These are phyloP conservation scores for Asteroscopus sphinx DNA, from an alignment of 2,888 invertebrate species.

Conservation along the genomic window DNA sequence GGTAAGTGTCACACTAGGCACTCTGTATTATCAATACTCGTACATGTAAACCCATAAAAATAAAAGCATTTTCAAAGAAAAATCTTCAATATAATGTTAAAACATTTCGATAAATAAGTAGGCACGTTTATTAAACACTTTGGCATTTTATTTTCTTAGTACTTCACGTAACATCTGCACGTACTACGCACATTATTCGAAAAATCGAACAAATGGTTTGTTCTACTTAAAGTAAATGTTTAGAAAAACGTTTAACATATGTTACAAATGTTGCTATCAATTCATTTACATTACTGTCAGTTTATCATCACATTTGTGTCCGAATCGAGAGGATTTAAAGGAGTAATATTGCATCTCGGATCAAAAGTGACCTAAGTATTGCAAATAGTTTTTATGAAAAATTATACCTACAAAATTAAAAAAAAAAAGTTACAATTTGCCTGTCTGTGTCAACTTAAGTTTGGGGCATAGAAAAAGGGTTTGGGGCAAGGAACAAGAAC, in stretches of 20 bases:
- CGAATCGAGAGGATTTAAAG: too few relatives aligned
- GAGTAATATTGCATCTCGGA: too few relatives aligned
- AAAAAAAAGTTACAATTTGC: too few relatives aligned
- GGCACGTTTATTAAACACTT: not conserved
- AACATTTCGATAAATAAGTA: not conserved
- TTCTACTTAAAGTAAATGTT: not conserved
- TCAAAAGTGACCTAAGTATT: too few relatives aligned
- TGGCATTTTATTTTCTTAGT: not conserved
- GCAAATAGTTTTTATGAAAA: too few relatives aligned
- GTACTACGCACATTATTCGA: not conserved
- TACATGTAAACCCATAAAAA: not conserved
- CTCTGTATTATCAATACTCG: not conserved
- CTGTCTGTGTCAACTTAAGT: too few relatives aligned
- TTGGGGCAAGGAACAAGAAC: too few relatives aligned
- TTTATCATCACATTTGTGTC: not conserved
- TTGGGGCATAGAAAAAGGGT: too few relatives aligned
- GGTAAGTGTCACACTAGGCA: too few relatives aligned
- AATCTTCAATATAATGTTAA: not conserved
- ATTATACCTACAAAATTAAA: too few relatives aligned
- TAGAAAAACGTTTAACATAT: not conserved
- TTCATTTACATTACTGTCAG: conserved; percentile 8
- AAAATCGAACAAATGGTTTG: not conserved
- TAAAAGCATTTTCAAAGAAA: not conserved
- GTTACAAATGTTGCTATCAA: not conserved
- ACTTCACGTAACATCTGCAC: not conserved